Conservation (phyloP, 2,888 invertebrate species). For the Drosophila maculinotata region DNA sequence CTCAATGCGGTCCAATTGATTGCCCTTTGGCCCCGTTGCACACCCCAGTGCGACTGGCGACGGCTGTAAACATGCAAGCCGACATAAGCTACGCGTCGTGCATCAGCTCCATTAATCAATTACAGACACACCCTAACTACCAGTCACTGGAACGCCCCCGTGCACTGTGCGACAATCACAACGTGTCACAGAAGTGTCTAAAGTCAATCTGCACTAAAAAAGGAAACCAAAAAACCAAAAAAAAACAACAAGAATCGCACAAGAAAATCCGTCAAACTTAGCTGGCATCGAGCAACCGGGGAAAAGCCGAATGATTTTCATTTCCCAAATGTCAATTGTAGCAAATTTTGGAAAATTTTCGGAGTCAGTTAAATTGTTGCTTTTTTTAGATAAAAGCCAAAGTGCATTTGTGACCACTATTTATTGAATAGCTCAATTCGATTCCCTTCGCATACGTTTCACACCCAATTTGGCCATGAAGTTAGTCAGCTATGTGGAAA, state of each 20-base stretch:
- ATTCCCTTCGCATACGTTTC: neutral
- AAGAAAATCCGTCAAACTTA: constrained; percentile 45
- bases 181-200: constrained; percentile 61
- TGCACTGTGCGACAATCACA: constrained; percentile 51
- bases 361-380: constrained; percentile 29
- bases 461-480: constrained; percentile 19
- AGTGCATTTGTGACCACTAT: constrained; percentile 13
- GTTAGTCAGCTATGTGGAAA: constrained; percentile 4
- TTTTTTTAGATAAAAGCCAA: constrained; percentile 26
- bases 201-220: constrained; percentile 47
- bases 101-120: constrained; percentile 82
- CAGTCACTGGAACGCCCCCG: neutral
- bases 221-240: neutral
- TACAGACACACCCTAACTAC: constrained; percentile 62
- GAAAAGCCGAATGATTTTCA: constrained; percentile 19
- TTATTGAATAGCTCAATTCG: neutral
- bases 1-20: constrained; percentile 62
- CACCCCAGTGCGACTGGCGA: neutral
- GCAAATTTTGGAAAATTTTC: constrained; percentile 15
- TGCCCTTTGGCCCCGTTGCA: constrained; percentile 38
- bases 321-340: constrained; percentile 36
- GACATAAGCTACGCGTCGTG: constrained; percentile 72
- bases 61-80: constrained; percentile 55
- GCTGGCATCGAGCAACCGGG: constrained; percentile 38
- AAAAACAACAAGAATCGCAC: neutral